phyloP scores from a whole-genome alignment of 2,113 vertebrate genomes.

The Zeus faber region DNA sequence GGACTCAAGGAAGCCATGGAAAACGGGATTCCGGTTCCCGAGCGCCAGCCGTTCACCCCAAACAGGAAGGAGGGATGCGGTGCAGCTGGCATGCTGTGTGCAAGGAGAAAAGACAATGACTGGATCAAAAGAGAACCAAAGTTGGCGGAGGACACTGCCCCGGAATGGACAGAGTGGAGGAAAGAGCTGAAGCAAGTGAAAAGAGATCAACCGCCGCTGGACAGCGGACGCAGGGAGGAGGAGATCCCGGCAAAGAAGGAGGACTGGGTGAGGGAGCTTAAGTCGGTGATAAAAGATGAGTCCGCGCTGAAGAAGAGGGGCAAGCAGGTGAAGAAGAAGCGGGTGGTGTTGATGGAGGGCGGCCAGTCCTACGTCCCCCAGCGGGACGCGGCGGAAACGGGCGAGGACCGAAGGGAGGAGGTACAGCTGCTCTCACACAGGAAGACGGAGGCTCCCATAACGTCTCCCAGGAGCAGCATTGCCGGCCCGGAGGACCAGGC shows the following conservation, averaged over 20 bases:
- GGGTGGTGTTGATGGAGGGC: conserved; percentile 60
- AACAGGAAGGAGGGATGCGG: conserved; percentile 18
- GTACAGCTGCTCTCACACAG: conserved; percentile 42
- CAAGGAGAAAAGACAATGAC: conserved; percentile 41
- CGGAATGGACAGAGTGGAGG: conserved; percentile 31
- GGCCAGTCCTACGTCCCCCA: conserved; percentile 40
- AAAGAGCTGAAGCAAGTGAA: conserved; percentile 41
- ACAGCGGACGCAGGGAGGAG: conserved; percentile 1
- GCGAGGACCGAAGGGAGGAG: conserved; percentile 24
- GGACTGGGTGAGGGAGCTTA: conserved; percentile 62
- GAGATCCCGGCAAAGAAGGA: conserved; percentile 3
- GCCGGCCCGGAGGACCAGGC: conserved; percentile 50
- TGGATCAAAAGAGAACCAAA: conserved; percentile 46
- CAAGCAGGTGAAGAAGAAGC: conserved; percentile 56
- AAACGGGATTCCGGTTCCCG: conserved; percentile 13
- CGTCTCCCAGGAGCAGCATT: conserved; percentile 8
- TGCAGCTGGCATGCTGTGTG: conserved; percentile 9
- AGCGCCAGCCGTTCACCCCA: not conserved
- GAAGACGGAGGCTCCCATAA: conserved; percentile 33
- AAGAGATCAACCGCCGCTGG: no score
- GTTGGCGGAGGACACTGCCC: not conserved
- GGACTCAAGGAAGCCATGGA: conserved; percentile 19
- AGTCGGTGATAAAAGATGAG: conserved; percentile 50
- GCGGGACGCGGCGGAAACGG: conserved; percentile 28
- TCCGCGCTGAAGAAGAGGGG: conserved; percentile 28